Evolutionary conservation across 2,797 vertebrate species (phyloP).

Genomic region (Otolemur crassicaudatus): DNA sequence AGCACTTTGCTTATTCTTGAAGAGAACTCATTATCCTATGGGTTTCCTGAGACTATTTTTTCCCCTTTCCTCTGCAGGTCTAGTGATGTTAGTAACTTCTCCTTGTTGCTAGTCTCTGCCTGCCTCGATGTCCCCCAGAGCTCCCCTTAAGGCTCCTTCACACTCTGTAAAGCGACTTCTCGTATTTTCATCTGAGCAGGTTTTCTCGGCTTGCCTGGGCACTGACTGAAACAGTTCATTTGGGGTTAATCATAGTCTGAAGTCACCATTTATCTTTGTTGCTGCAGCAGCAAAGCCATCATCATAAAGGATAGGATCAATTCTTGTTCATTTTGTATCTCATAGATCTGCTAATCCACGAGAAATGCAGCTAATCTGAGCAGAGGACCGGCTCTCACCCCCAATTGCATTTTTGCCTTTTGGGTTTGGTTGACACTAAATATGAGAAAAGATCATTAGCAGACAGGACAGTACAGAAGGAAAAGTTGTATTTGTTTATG

Average conservation of each 20-base stretch:
- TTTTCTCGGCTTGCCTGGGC: conserved; percentile 21
- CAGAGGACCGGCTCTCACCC: conserved; percentile 47
- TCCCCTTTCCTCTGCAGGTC: not conserved
- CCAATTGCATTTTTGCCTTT: conserved; percentile 23
- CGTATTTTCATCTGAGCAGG: not conserved
- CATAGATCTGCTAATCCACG: conserved; percentile 65
- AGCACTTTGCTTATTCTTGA: not conserved
- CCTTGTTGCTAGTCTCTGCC: not conserved
- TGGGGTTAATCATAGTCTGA: conserved; percentile 72
- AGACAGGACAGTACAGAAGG: not conserved
- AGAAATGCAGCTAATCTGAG: conserved; percentile 54
- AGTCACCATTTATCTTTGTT: conserved; percentile 74
- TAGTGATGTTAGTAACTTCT: not conserved
- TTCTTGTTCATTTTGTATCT: conserved; percentile 72
- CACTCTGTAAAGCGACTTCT: not conserved
- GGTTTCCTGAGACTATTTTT: not conserved
- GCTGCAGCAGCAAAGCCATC: conserved; percentile 69
- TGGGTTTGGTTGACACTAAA: conserved; percentile 25
- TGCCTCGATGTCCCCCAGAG: not conserved
- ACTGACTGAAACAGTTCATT: conserved; percentile 49
- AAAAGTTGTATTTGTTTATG: conserved; percentile 18
- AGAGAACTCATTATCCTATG: not conserved
- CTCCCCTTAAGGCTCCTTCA: not conserved
- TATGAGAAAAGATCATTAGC: conserved; percentile 45
- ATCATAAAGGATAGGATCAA: conserved; percentile 68